A percentile compares a stretch with the other conserved stretches of the same genome.
phyloP scores from a whole-genome alignment of 1,140 invertebrate genomes.

The Diachasmimorpha longicaudata region DNA sequence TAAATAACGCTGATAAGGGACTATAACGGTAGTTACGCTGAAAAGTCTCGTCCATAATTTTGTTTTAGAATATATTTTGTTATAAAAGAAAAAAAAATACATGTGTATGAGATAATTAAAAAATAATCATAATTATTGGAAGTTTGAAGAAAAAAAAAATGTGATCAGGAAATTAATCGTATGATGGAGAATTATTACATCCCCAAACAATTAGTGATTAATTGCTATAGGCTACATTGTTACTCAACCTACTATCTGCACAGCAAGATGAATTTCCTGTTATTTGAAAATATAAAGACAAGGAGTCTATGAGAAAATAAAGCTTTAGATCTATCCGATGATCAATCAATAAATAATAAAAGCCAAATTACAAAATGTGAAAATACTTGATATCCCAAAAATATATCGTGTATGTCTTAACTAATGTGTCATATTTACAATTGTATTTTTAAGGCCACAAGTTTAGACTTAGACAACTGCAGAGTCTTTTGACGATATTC shows the following conservation, averaged over 20 bases:
- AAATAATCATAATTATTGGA: not conserved
- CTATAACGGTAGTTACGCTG: not conserved
- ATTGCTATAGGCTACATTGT: not conserved
- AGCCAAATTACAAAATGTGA: not conserved
- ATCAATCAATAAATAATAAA: slow-evolving; percentile 10
- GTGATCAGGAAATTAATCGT: not conserved
- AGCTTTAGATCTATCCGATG: not conserved
- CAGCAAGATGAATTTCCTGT: slow-evolving; percentile 1
- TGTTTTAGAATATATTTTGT: slow-evolving; percentile 9
- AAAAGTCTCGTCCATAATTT: slow-evolving; percentile 10
- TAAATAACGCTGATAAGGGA: not conserved
- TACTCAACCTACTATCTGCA: not conserved
- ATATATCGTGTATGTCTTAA: not conserved
- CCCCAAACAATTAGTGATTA: not conserved
- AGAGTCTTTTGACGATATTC: slow-evolving; percentile 25
- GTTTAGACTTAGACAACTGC: slow-evolving; percentile 22
- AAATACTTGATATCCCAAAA: not conserved
- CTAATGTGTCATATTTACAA: not conserved
- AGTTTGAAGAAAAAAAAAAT: not conserved
- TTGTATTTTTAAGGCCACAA: not conserved
- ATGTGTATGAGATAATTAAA: not conserved
- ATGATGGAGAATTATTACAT: not conserved
- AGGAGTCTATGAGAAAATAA: not conserved
- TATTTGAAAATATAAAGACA: not conserved
- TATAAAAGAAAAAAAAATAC: slow-evolving; percentile 9